Evolutionary conservation across 1,140 invertebrate genomes (phyloP), one percentile per base, ranked within the genome.

Genomic region (Macrobrachium rosenbergii): DNA sequence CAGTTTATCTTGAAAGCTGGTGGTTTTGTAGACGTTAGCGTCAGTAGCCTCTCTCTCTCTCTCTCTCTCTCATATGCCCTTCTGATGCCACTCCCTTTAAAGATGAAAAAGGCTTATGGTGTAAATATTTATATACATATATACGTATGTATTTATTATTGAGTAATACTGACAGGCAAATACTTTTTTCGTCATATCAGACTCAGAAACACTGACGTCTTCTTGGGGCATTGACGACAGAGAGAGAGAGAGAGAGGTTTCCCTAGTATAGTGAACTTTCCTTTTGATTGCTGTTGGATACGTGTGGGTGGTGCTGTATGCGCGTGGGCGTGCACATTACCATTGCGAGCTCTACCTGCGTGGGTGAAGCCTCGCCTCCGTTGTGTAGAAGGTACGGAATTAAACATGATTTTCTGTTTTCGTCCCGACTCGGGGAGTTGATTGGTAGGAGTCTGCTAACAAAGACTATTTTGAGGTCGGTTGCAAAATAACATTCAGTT

Each of bases 221-320:
- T 6, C 7, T 19, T 67, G 19, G 75, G 52, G 73, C 19, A 16
- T 43, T 10, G 28, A 45, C 43, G 73, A n/a, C 11, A 76, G 28
- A n/a, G 28, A 76, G 23, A 76, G 73, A 76, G 43, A 45, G 64
- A 69, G 64, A 69, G 64, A 69, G 64, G 28, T n/a, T 21, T n/a
- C n/a, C n/a, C 11, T n/a, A 69, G 12, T 5, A 12, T n/a, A 69
- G 12, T 5, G 28, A 28, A 69, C n/a, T 11, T 21, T 11, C 11
- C 28, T 0, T n/a, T 69, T 69, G 12, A 69, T 10, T 21, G 19
- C 0, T 69, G n/a, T 2, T n/a, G 12, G 28, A 17, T n/a, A 14
- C 28, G 28, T 37, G 28, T 37, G 28, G 28, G 28, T 37, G 28
- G 28, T 37, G 28, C 28, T 37, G 28, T 37, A 37, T 37, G 28